phyloP scores from a whole-genome alignment of 2,113 vertebrate species.

The Tetrao urogallus region DNA sequence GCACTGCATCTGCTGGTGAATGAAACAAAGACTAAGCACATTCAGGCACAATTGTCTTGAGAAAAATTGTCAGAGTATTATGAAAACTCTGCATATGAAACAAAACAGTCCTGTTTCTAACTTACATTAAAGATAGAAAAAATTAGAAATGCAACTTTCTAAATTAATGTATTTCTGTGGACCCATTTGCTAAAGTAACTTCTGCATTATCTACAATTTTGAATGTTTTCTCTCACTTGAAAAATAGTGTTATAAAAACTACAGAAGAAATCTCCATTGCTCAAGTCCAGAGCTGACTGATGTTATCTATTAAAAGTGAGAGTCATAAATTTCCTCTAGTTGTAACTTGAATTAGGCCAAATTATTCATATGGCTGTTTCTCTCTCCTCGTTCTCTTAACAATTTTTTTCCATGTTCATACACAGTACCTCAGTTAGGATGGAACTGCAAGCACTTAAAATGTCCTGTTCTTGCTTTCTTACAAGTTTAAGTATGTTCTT shows the following conservation, averaged over 20 bases:
- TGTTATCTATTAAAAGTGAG: background rate
- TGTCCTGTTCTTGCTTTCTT: background rate
- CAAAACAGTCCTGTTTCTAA: background rate
- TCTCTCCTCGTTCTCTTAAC: background rate
- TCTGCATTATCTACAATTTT: background rate
- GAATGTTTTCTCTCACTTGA: background rate
- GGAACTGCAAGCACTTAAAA: background rate
- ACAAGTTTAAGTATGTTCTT: background rate
- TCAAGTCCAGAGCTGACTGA: background rate
- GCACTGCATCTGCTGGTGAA: background rate
- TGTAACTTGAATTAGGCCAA: background rate
- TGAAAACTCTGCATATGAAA: background rate
- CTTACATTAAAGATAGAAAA: background rate
- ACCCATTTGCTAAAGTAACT: background rate
- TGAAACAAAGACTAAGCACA: background rate
- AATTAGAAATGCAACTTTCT: background rate
- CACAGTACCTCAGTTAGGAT: background rate
- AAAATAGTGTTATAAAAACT: background rate
- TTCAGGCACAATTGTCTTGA: background rate
- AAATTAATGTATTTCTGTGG: background rate
- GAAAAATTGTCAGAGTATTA: background rate
- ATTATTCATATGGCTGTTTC: background rate
- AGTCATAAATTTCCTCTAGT: background rate
- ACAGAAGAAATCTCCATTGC: background rate
- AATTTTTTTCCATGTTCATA: background rate